phyloP scores from a whole-genome alignment of 2,113 vertebrate species.

The Clupea harengus region DNA sequence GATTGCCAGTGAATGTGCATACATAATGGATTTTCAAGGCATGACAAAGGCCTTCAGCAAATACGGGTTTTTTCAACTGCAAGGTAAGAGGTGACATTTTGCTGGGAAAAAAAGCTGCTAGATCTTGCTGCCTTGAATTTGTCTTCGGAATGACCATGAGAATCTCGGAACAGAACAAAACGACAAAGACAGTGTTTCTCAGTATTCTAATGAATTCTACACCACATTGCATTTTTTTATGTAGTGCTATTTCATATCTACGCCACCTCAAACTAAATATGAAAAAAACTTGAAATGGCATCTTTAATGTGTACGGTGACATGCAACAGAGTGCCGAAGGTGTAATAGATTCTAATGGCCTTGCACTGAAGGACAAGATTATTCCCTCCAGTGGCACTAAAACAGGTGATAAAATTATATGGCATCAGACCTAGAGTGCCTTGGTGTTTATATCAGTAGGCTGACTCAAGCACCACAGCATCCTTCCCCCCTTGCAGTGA shows the following conservation, averaged over 20 bases:
- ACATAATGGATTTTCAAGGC: neutral
- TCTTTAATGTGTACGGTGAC: neutral
- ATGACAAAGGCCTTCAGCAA: neutral
- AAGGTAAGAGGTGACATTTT: neutral
- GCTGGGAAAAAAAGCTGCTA: neutral
- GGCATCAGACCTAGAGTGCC: neutral
- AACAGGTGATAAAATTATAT: neutral
- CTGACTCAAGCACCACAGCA: neutral
- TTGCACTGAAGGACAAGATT: constrained; percentile 10
- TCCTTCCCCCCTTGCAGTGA: neutral
- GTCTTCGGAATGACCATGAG: neutral
- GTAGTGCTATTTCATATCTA: neutral
- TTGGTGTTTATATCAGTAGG: neutral
- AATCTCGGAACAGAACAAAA: neutral
- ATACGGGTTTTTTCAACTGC: neutral
- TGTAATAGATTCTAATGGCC: constrained; percentile 14
- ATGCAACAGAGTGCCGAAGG: neutral
- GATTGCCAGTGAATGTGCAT: neutral
- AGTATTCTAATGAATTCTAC: neutral
- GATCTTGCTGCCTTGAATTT: neutral
- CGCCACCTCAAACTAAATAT: neutral
- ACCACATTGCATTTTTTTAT: neutral
- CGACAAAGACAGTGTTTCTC: neutral
- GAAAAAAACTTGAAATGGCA: neutral
- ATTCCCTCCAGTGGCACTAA: constrained; percentile 15